These are phyloP conservation scores for Spilarctia lutea DNA, from an alignment of 2,888 invertebrate genomes.

Conservation along the genomic window DNA sequence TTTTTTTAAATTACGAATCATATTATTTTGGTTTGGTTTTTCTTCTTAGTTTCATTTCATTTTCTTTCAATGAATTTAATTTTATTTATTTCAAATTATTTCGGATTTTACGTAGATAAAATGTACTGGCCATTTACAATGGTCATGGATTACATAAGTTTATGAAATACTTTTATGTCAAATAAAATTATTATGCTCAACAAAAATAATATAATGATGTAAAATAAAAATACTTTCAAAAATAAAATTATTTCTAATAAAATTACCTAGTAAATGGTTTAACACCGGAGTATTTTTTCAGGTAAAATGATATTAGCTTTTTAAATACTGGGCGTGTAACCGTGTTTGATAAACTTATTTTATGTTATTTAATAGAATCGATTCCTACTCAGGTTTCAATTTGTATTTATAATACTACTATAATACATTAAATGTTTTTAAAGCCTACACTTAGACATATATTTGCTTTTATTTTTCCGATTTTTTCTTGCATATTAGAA, in stretches of 20 bases:
- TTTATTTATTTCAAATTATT: neutral
- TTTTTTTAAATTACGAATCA: neutral
- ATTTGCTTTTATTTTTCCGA: neutral
- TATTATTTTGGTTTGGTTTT: neutral
- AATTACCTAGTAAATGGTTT: slow-evolving; percentile 1
- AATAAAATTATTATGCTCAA: neutral
- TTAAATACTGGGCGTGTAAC: neutral
- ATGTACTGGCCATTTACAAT: neutral
- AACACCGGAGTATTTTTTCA: neutral
- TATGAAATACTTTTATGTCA: neutral
- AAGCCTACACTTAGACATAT: neutral
- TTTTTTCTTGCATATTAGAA: neutral
- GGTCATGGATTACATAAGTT: neutral
- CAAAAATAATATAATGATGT: slow-evolving; percentile 4
- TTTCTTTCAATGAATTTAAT: neutral
- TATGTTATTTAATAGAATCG: neutral
- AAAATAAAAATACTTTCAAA: neutral
- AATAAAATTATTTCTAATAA: neutral
- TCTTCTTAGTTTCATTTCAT: neutral
- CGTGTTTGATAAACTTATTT: neutral
- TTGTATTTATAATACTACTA: neutral
- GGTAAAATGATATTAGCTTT: neutral
- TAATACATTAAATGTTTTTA: neutral
- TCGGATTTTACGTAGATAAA: neutral
- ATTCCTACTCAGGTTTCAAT: neutral